Base-by-base conservation (phyloP, 2,113 vertebrate genomes). In the Aphelocoma coerulescens region DNA sequence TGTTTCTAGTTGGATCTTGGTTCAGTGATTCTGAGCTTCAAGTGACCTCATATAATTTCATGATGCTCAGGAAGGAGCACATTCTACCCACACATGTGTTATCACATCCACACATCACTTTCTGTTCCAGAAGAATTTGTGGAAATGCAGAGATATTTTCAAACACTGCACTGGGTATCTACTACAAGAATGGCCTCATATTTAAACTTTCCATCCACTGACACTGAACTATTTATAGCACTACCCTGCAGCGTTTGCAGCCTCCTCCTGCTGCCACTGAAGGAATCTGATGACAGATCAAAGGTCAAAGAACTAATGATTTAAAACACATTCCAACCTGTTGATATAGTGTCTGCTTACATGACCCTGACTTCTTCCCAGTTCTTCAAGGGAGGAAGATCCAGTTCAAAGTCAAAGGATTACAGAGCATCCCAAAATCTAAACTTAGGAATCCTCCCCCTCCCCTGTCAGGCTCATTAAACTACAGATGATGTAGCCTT, bases 221-320 rank as follows among this genome's bases (percentile, higher is more conserved):
- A 54, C 84, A 63, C 32, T 5, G 33, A 76, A 63, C 59, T 95
- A 93, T 92, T 78, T 85, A 93, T 75, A 92, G 95, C 57, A 61
- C 37, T 22, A 37, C 32, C 30, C 65, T 90, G 67, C 72, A 91
- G 82, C 37, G 68, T 55, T 19, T 88, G 73, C 75, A 92, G 52
- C 33, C 86, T 88, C 71, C 85, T 79, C 71, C 74, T 76, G 79
- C 85, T 4, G 7, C 68, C 83, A 62, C 69, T 43, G 52, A 80
- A 76, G 59, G 79, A 88, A 96, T 80, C 61, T 83, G 81, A 94
- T 87, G 80, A 94, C 86, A 94, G 96, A 96, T 63, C 96, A 97
- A 94, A 94, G 95, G 96, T 96, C 87, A 94, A 91, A 96, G 91
- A 96, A 94, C 71, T 93, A 96, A 95, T 88, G 89, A 91, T 93